These are phyloP conservation scores for Lithodes maja DNA, from an alignment of 2,888 invertebrate species.

Conservation along the genomic window DNA sequence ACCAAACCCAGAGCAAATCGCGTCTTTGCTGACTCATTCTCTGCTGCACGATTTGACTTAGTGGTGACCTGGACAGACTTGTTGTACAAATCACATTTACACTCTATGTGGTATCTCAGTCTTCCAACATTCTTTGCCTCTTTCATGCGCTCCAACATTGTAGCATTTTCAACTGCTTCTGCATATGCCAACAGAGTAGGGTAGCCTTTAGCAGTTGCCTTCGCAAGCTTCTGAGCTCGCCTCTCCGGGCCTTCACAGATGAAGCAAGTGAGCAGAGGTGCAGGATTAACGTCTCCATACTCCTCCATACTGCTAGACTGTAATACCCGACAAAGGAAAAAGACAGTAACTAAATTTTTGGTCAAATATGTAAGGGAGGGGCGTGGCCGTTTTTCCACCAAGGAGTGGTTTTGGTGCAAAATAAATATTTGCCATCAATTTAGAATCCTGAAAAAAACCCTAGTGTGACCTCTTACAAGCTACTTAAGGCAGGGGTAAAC, in stretches of 20 bases:
- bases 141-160: constrained; percentile 22
- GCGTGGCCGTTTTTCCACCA: no score
- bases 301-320: constrained; percentile 39
- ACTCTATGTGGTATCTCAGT: constrained; percentile 24
- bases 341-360: no score
- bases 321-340: neutral
- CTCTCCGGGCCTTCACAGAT: constrained; percentile 47
- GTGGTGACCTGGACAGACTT: constrained; percentile 27
- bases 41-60: constrained; percentile 19
- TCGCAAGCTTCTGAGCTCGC: constrained; percentile 34
- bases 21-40: constrained; percentile 12
- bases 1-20: constrained; percentile 8
- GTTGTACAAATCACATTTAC: constrained; percentile 14
- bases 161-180: constrained; percentile 30
- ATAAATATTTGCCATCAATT: no score
- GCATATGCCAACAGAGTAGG: constrained; percentile 21
- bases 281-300: constrained; percentile 35
- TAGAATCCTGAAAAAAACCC: no score
- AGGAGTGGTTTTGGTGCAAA: no score
- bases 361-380: no score
- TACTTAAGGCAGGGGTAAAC: no score
- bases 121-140: neutral
- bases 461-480: no score
- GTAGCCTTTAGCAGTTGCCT: constrained; percentile 42
- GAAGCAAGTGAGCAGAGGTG: constrained; percentile 35